Evolutionary conservation across 92 coral and sea anemone genomes (phyloP), one percentile per base, ranked within the genome.

Genomic region (Virgularia gustaviana): DNA sequence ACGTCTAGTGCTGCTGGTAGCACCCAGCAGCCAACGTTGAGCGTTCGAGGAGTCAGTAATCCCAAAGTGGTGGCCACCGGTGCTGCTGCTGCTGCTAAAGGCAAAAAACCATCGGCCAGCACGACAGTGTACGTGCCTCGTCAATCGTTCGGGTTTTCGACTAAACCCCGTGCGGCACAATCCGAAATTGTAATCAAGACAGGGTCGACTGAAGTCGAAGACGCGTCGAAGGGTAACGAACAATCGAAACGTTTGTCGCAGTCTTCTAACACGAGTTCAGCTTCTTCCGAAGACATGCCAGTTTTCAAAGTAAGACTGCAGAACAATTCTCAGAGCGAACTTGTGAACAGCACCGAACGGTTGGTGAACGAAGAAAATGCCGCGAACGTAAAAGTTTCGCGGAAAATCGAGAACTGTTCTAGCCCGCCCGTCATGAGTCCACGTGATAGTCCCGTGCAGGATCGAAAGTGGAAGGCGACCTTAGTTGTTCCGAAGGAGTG

Each of bases 211-310:
- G 71, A 36, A 49, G 43, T 47, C 75, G 75, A 68, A 0, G 75
- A 47, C 10, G 13, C 75, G 30, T 42, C 75, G 61, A 68, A 68
- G 61, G 51, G 51, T 33, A 68, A 68, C 25, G 75, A 68, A 44
- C 41, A 68, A 49, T 68, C 75, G 35, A 68, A 68, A 51, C 59
- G 61, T 31, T 49, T 43, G 47, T 68, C 75, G 28, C 75, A 68
- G 24, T 49, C 75, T 0, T 68, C 75, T 2, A 44, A 49, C 10
- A 22, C 47, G 27, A 49, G 61, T 38, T 68, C 75, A 6, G 75
- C 37, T 29, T 68, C 75, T 43, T 68, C 75, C 2, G 75, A 68
- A n/a, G 75, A 65, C 16, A 32, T 43, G 36, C 6, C 55, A 22
- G 53, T 19, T 6, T 18, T 24, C 42, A 65, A 25, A 41, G 75